Evolutionary conservation across 2,888 invertebrate species (phyloP).

Genomic region (Megamerina dolium): DNA sequence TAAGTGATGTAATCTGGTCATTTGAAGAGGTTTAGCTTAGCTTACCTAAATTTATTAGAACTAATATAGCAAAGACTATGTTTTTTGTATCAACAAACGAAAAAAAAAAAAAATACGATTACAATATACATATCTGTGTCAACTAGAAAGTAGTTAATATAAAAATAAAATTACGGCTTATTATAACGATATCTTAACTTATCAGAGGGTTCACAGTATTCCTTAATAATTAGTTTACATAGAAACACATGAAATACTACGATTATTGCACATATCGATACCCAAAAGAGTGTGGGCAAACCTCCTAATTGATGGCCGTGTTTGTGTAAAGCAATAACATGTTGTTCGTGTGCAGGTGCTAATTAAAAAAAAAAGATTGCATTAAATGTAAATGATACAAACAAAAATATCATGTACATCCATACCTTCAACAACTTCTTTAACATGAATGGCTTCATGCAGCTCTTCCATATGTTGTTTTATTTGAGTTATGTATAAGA

Average conservation of each 20-base stretch:
- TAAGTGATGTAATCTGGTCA: no score
- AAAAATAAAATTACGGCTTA: slow-evolving; percentile 56
- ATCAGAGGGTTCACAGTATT: slow-evolving; percentile 72
- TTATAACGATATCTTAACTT: slow-evolving; percentile 65
- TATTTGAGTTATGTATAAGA: slow-evolving; percentile 86
- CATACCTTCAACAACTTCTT: slow-evolving; percentile 63
- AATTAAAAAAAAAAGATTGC: slow-evolving; percentile 30
- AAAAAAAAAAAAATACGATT: no score
- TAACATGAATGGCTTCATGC: slow-evolving; percentile 83
- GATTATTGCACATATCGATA: slow-evolving; percentile 79
- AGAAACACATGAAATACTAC: slow-evolving; percentile 89
- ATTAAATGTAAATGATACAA: slow-evolving; percentile 25
- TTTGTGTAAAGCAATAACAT: slow-evolving; percentile 82
- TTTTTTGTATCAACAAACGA: no score
- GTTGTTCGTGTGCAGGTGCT: slow-evolving; percentile 87
- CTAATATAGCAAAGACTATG: no score
- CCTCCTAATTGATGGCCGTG: slow-evolving; percentile 88
- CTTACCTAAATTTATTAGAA: no score
- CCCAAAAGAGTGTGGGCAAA: slow-evolving; percentile 86
- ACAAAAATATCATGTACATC: background rate
- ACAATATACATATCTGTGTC: no score
- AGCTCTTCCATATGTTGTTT: slow-evolving; percentile 85
- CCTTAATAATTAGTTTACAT: slow-evolving; percentile 84
- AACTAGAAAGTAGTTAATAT: no score
- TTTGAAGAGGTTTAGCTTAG: no score